These are phyloP conservation scores for Daphoenositta chrysoptera DNA, from an alignment of 2,113 vertebrate species.

Conservation along the genomic window DNA sequence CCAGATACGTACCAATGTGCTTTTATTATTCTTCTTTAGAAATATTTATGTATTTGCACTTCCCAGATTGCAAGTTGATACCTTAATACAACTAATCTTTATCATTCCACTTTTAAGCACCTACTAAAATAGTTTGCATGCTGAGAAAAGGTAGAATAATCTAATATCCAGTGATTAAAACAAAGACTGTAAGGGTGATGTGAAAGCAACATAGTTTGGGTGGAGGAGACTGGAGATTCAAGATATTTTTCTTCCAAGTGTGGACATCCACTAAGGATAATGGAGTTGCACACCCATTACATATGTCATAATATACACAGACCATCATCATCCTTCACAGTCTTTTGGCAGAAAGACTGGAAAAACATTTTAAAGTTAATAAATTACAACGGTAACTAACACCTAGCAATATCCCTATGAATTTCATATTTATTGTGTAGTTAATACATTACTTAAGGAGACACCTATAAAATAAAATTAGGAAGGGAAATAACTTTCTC, in stretches of 20 bases:
- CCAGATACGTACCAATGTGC: not conserved
- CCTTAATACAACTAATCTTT: not conserved
- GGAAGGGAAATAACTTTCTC: not conserved
- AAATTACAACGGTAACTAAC: not conserved
- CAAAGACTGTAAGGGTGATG: not conserved
- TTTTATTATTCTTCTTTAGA: not conserved
- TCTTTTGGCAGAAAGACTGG: conserved; percentile 6
- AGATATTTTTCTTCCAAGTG: not conserved
- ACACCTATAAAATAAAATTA: not conserved
- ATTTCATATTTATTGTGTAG: not conserved
- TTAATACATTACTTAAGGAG: not conserved
- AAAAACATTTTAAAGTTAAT: conserved; percentile 19
- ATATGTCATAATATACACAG: not conserved
- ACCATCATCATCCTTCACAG: not conserved
- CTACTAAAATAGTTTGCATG: not conserved
- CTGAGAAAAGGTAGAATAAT: not conserved
- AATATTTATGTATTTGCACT: not conserved
- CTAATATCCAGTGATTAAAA: not conserved
- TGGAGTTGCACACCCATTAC: not conserved
- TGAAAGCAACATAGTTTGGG: conserved; percentile 3
- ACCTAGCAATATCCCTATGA: not conserved
- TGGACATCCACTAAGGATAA: not conserved
- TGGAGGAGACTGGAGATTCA: not conserved
- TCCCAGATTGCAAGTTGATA: not conserved
- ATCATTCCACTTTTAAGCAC: not conserved